Evolutionary conservation across 2,113 vertebrate genomes (phyloP), one percentile per base, ranked within the genome.

Genomic region (Ameiurus melas): DNA sequence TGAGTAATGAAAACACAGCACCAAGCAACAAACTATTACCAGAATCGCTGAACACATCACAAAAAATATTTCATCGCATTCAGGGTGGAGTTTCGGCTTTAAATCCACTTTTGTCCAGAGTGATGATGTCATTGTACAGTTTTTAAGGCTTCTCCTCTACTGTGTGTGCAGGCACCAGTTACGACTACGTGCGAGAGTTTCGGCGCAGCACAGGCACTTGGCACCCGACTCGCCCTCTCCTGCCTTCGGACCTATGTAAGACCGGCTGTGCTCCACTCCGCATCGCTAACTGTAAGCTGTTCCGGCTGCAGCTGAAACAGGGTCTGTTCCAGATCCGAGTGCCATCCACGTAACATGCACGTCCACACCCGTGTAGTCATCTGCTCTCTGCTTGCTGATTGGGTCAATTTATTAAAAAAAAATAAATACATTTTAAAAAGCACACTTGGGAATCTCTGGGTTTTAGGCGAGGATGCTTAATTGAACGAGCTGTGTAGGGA

Each of bases 251-350:
- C 95, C 97, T 98, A 10, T 98, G 97, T 39, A 97, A 97, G 60
- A 98, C 97, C 0, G 95, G 96, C 84, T 99, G 98, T 0, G 96
- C 97, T 0, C 94, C 97, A 16, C 92, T 99, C 88, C 97, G 98
- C 2, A 97, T 99, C 16, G 97, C 98, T 60, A 99, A 99, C 94
- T 99, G 98, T 93, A 97, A 98, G 55, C 97, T 99, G 79, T 99
- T 99, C 90, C 97, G 97, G 3, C 97, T 99, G 85, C 98, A 99
- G 94, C 95, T 98, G 33, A 96, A 96, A 55, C 98, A 99, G 92
- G 98, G 98, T 2, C 87, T 99, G 66, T 99, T 99, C 94, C 96
- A 96, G 55, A 97, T 99, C 89, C 92, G 97, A 0, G 93, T 98
- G 0, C 95, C 95, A 43, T 96, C 96, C 0, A 96, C 95, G 0